Evolutionary conservation across 2,888 invertebrate genomes (phyloP).

Genomic region (Vannuccia rotundouncinata): DNA sequence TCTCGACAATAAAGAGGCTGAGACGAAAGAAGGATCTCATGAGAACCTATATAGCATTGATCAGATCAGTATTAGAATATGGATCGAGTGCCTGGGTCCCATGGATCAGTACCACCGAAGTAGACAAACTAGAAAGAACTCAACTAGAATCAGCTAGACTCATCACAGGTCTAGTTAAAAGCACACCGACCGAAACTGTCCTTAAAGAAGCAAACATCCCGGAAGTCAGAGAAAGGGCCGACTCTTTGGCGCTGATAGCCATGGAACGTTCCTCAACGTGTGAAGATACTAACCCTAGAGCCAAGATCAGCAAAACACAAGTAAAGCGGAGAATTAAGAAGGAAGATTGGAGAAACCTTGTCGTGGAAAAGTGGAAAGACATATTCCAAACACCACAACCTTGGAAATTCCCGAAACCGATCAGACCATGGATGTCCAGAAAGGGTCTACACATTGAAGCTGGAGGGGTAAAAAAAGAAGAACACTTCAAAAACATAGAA

Average conservation of each 20-base stretch:
- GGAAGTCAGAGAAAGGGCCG: no score
- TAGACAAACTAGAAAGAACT: conserved; percentile 13
- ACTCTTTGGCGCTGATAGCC: no score
- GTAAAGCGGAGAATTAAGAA: no score
- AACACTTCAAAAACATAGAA: not conserved
- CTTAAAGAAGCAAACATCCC: not conserved
- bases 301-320: no score
- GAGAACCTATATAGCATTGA: conserved; percentile 18
- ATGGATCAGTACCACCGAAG: not conserved
- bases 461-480: not conserved
- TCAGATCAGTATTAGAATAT: conserved; percentile 9
- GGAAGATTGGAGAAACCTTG: no score
- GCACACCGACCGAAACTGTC: not conserved
- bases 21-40: conserved; percentile 5
- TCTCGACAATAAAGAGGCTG: not conserved
- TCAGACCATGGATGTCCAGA: not conserved
- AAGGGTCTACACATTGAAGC: not conserved
- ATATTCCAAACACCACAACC: not conserved
- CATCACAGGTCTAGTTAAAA: no score
- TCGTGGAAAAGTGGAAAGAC: no score
- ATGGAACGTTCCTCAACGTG: not conserved
- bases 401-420: conserved; percentile 11
- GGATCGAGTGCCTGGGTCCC: not conserved
- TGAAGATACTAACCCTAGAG: conserved; percentile 2
- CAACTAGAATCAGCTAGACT: conserved; percentile 13